Conservation (phyloP, 1,140 invertebrate genomes). For the Mamestra configurata region DNA sequence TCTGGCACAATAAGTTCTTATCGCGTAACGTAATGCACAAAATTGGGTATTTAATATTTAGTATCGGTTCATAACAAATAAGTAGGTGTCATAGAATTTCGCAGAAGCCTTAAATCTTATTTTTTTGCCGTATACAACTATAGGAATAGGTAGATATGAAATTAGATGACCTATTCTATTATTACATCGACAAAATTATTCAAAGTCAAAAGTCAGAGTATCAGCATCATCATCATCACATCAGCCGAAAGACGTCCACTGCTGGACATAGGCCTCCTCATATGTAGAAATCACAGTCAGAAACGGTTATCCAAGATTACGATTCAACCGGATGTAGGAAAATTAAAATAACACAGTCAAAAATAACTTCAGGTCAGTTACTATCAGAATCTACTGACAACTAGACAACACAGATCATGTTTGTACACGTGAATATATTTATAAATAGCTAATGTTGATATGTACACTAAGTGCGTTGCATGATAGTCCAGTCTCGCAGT, state of each 20-base stretch:
- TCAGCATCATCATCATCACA: too few relatives aligned
- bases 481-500: too few relatives aligned
- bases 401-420: neutral
- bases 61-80: neutral
- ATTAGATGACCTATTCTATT: too few relatives aligned
- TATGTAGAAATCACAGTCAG: too few relatives aligned
- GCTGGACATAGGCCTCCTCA: too few relatives aligned
- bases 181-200: too few relatives aligned
- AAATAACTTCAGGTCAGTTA: neutral
- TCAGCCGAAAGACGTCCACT: too few relatives aligned
- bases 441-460: neutral
- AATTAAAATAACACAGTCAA: neutral
- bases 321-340: neutral
- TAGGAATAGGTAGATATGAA: too few relatives aligned
- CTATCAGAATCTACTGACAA: neutral
- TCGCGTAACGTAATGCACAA: neutral
- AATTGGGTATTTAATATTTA: neutral
- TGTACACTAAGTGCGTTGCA: too few relatives aligned
- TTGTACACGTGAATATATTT: neutral
- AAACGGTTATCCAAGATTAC: too few relatives aligned
- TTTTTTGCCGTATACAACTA: neutral
- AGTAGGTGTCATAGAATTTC: neutral
- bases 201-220: too few relatives aligned
- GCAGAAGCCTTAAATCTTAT: neutral
- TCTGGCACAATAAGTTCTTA: neutral